Conservation (phyloP, 1,140 invertebrate species). For the Medauroidea extradentata region DNA sequence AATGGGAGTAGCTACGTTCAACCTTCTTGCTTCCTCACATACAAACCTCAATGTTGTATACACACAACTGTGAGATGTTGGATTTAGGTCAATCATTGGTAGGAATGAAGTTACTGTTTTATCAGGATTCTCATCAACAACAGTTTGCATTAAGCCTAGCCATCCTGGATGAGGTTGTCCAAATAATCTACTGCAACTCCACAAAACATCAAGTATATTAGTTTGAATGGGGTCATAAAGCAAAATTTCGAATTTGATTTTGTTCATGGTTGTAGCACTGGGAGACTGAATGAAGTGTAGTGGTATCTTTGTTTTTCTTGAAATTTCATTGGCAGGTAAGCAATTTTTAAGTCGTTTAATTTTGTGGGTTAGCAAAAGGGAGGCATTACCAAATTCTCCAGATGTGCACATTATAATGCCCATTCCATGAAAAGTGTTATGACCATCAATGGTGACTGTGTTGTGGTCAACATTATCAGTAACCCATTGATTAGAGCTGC, state of each 20-base stretch:
- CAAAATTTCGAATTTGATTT: not conserved
- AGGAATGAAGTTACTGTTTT: slow-evolving; percentile 13
- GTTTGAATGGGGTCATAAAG: not conserved
- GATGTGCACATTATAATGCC: slow-evolving; percentile 29
- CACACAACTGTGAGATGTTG: slow-evolving; percentile 18
- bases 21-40: slow-evolving; percentile 9
- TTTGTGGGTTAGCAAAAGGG: not conserved
- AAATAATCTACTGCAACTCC: too few relatives aligned
- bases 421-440: slow-evolving; percentile 41
- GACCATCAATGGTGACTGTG: slow-evolving; percentile 29
- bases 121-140: slow-evolving; percentile 22
- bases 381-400: not conserved
- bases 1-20: slow-evolving; percentile 19
- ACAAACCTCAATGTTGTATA: slow-evolving; percentile 21
- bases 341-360: not conserved
- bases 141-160: slow-evolving; percentile 30
- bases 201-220: too few relatives aligned
- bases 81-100: slow-evolving; percentile 23
- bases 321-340: not conserved
- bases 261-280: too few relatives aligned
- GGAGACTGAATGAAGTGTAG: not conserved
- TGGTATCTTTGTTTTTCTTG: not conserved
- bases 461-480: slow-evolving; percentile 32
- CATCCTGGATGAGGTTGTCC: slow-evolving; percentile 21
- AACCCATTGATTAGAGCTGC: slow-evolving; percentile 35